These are phyloP conservation scores for Bombyx mandarina DNA, from an alignment of 1,140 invertebrate genomes.

Conservation along the genomic window DNA sequence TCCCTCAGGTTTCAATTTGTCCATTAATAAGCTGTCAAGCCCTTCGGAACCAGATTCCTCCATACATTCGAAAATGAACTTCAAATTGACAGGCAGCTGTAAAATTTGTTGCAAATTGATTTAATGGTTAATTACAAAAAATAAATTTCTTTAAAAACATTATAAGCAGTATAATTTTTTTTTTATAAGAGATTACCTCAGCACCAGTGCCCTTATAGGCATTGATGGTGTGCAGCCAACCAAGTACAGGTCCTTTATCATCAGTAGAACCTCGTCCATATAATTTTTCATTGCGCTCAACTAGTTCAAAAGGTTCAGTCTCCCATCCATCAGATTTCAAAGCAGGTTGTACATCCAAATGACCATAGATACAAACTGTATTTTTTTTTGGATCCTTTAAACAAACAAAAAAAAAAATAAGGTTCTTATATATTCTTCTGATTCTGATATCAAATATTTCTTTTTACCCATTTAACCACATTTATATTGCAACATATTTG, in stretches of 20 bases:
- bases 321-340: slow-evolving; percentile 94
- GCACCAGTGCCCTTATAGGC: slow-evolving; percentile 83
- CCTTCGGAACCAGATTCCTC: slow-evolving; percentile 98
- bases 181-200: slow-evolving; percentile 37
- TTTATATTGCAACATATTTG: too few relatives aligned
- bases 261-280: slow-evolving; percentile 94
- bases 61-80: slow-evolving; percentile 99
- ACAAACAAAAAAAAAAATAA: slow-evolving; percentile 7
- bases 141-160: slow-evolving; percentile 3
- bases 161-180: not conserved
- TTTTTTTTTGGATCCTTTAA: slow-evolving; percentile 84
- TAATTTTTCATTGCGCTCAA: slow-evolving; percentile 91
- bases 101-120: slow-evolving; percentile 6
- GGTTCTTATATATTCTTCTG: not conserved
- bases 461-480: too few relatives aligned
- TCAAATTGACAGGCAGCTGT: slow-evolving; percentile 91
- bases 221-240: slow-evolving; percentile 95
- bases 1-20: slow-evolving; percentile 68
- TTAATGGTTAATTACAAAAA: not conserved
- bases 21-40: slow-evolving; percentile 87
- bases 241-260: slow-evolving; percentile 94
- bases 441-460: too few relatives aligned
- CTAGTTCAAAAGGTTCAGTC: slow-evolving; percentile 93
- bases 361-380: slow-evolving; percentile 96
- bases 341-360: slow-evolving; percentile 98